Conservation (phyloP, 1,140 invertebrate species). For the Anastrepha ludens region DNA sequence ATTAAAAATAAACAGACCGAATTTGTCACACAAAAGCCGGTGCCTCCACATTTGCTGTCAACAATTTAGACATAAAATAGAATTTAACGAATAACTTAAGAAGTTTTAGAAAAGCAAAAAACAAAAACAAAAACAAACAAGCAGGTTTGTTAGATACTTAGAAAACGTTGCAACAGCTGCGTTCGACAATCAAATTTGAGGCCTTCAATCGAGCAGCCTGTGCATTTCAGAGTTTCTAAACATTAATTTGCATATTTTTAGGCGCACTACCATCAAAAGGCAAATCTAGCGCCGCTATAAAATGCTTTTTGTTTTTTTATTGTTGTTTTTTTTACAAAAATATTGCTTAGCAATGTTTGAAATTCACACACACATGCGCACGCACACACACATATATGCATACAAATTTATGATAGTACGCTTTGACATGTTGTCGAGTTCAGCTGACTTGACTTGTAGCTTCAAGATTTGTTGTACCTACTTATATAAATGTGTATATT, state of each 20-base stretch:
- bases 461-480: background rate
- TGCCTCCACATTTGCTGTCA: background rate
- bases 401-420: background rate
- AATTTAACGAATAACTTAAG: too few species aligned
- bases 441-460: slow-evolving; percentile 28
- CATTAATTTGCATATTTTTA: slow-evolving; percentile 32
- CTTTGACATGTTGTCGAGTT: slow-evolving; percentile 8
- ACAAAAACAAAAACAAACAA: background rate
- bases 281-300: background rate
- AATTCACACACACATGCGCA: background rate
- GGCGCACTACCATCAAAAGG: background rate
- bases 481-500: background rate
- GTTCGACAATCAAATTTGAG: slow-evolving; percentile 1
- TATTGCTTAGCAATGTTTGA: background rate
- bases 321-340: background rate
- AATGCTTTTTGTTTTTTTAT: background rate
- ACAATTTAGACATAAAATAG: background rate
- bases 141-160: background rate
- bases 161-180: background rate
- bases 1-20: too few species aligned
- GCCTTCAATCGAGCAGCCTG: background rate
- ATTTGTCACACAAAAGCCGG: background rate
- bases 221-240: background rate
- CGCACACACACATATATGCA: background rate
- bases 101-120: background rate